Percentiles rank a stretch among this genome's conserved stretches.
These are phyloP conservation scores for Tridacna gigas DNA, from an alignment of 2,888 invertebrate species.

Conservation along the genomic window DNA sequence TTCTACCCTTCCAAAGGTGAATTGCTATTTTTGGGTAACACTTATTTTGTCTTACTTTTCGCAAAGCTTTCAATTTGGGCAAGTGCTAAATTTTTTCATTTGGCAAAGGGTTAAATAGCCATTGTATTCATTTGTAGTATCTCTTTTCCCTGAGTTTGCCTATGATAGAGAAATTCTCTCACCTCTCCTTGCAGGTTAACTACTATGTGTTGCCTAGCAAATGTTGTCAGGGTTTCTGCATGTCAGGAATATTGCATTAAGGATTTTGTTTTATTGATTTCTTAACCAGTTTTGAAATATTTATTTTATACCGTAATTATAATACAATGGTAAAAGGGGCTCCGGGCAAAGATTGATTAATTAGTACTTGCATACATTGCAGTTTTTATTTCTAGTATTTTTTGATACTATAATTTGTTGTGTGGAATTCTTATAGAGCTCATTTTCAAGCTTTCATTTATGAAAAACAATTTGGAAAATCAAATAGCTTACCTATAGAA, in stretches of 20 bases:
- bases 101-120: too few relatives aligned
- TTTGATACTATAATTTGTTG: background rate
- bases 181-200: slow-evolving; percentile 59
- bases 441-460: too few relatives aligned
- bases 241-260: slow-evolving; percentile 39
- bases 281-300: slow-evolving; percentile 6
- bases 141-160: slow-evolving; percentile 36
- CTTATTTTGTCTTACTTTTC: too few relatives aligned
- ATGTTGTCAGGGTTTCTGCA: slow-evolving; percentile 62
- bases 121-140: background rate
- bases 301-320: background rate
- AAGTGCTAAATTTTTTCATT: too few relatives aligned
- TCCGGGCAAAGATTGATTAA: background rate
- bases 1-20: too few relatives aligned
- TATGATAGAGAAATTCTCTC: slow-evolving; percentile 49
- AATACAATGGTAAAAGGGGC: slow-evolving; percentile 3
- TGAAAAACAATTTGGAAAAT: too few relatives aligned
- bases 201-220: slow-evolving; percentile 43
- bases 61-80: too few relatives aligned
- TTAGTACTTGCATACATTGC: slow-evolving; percentile 30
- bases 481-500: too few relatives aligned
- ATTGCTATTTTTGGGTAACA: too few relatives aligned
- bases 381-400: slow-evolving; percentile 31
- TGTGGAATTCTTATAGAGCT: background rate
- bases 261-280: slow-evolving; percentile 10